A percentile compares a stretch with the other conserved stretches of the same genome.
Conservation (phyloP, 1,140 invertebrate species). For the Halyomorpha halys region DNA sequence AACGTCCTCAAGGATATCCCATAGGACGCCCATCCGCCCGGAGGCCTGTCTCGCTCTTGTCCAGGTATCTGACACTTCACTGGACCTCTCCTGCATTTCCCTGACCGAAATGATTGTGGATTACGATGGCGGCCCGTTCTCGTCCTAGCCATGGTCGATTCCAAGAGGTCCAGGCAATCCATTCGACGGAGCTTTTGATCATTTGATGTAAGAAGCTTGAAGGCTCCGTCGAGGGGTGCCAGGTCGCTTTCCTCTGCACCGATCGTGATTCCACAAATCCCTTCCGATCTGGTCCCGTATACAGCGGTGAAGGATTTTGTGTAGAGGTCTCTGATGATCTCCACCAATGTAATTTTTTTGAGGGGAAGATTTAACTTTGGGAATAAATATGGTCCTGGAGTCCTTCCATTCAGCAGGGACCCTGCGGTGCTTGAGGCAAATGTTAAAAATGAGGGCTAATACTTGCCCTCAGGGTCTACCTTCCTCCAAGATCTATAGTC, state of each 20-base stretch:
- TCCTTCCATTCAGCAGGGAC: no score
- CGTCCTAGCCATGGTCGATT: not conserved
- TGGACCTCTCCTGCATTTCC: not conserved
- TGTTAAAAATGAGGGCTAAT: no score
- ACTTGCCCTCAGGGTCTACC: no score
- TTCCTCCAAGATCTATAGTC: no score
- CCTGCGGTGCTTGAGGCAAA: no score
- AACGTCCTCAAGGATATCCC: not conserved
- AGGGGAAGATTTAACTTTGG: no score
- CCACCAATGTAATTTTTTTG: not conserved
- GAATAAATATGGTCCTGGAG: no score
- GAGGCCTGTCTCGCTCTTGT: not conserved
- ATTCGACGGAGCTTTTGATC: not conserved
- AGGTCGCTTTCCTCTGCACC: constrained; percentile 11
- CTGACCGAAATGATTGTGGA: not conserved
- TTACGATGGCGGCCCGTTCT: not conserved
- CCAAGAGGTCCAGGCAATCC: not conserved
- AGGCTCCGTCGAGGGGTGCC: not conserved
- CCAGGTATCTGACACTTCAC: no score
- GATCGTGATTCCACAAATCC: no score
- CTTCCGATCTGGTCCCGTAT: not conserved
- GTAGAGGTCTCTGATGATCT: no score
- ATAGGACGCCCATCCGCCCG: not conserved
- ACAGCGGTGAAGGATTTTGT: not conserved
- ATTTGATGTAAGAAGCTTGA: not conserved